Percentiles rank a stretch among this genome's conserved stretches.
phyloP scores from a whole-genome alignment of 2,797 vertebrate genomes.

The Bucorvus abyssinicus region DNA sequence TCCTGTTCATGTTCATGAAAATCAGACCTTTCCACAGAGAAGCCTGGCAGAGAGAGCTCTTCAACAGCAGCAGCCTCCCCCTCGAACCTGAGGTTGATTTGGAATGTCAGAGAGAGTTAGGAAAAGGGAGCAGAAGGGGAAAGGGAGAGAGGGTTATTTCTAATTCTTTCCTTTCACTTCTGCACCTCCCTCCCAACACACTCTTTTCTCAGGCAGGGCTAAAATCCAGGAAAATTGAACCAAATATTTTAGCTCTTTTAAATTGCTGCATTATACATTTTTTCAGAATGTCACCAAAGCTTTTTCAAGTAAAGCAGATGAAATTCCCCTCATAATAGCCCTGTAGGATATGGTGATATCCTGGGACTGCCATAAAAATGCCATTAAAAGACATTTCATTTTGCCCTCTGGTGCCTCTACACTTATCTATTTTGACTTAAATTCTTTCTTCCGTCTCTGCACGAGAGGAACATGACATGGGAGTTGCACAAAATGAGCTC shows the following conservation, averaged over 20 bases:
- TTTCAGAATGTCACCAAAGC: constrained; percentile 2
- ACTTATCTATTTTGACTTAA: constrained; percentile 20
- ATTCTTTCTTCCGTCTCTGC: constrained; percentile 3
- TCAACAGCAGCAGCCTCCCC: neutral
- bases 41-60: neutral
- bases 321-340: constrained; percentile 33
- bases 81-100: neutral
- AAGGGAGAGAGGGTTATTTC: neutral
- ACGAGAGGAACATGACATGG: neutral
- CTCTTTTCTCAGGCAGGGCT: neutral
- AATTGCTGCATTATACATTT: constrained; percentile 28
- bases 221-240: neutral
- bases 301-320: neutral
- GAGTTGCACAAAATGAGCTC: neutral
- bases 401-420: neutral
- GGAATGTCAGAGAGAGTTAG: neutral
- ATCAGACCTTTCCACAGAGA: neutral
- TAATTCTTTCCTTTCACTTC: neutral
- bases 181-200: neutral
- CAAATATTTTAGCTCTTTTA: constrained; percentile 43
- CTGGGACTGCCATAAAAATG: neutral
- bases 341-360: constrained; percentile 9
- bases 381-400: constrained; percentile 36
- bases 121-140: neutral
- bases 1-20: neutral